phyloP scores from a whole-genome alignment of 2,113 vertebrate genomes.

The Aspiorhynchus laticeps region DNA sequence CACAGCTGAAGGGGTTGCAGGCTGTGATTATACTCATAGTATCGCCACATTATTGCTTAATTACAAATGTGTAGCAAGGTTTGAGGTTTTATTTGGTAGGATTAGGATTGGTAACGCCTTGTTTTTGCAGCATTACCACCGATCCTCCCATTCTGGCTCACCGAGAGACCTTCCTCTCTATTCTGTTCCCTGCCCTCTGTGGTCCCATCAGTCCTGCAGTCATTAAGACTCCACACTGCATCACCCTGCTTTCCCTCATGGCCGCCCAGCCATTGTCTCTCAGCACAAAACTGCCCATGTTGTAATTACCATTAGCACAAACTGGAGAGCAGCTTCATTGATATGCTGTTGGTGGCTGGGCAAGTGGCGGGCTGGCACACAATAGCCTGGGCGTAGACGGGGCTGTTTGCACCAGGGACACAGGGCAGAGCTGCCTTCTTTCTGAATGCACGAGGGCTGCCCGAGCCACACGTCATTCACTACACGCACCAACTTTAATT shows the following conservation, averaged over 20 bases:
- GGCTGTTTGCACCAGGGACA: conserved; percentile 83
- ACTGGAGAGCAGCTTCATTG: conserved; percentile 93
- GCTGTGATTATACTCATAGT: neutral
- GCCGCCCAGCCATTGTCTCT: conserved; percentile 88
- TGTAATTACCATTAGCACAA: conserved; percentile 96
- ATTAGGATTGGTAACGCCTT: neutral
- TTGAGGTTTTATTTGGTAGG: neutral
- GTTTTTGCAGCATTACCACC: conserved; percentile 34
- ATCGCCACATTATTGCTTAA: neutral
- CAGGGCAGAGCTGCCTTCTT: conserved; percentile 86
- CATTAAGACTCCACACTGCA: conserved; percentile 53
- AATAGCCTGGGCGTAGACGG: conserved; percentile 89
- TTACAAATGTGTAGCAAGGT: neutral
- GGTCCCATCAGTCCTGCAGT: conserved; percentile 54
- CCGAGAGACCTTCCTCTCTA: conserved; percentile 45
- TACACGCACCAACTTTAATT: conserved; percentile 96
- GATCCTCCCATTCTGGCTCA: conserved; percentile 27
- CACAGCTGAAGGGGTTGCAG: neutral
- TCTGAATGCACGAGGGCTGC: conserved; percentile 88
- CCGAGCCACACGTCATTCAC: conserved; percentile 88
- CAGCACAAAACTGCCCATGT: conserved; percentile 90
- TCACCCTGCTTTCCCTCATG: conserved; percentile 73
- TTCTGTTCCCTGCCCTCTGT: conserved; percentile 40
- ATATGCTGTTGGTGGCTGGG: conserved; percentile 89
- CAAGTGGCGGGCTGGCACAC: conserved; percentile 82